Conservation (phyloP, 2,797 vertebrate species). For the Yasuhikotakia modesta region DNA sequence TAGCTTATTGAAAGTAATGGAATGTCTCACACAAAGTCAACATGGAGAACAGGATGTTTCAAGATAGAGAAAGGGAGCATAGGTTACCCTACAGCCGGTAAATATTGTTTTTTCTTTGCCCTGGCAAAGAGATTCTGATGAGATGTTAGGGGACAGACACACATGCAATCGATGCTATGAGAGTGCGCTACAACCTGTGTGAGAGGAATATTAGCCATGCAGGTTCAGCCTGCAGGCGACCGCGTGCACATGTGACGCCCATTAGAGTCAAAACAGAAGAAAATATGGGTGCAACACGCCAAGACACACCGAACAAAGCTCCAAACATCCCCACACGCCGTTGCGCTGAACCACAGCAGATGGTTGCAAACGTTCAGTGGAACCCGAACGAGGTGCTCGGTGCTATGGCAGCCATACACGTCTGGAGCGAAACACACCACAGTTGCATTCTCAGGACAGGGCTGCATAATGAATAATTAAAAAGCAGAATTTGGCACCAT, state of each 20-base stretch:
- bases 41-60: conserved; percentile 36
- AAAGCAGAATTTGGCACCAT: conserved; percentile 60
- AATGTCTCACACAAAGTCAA: conserved; percentile 67
- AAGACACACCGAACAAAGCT: conserved; percentile 30
- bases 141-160: conserved; percentile 36
- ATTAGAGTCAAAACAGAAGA: conserved; percentile 40
- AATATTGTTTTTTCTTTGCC: conserved; percentile 39
- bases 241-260: background rate
- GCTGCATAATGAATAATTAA: conserved; percentile 66
- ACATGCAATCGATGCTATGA: conserved; percentile 17
- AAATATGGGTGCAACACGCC: conserved; percentile 34
- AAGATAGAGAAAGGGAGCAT: conserved; percentile 17
- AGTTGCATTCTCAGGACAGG: conserved; percentile 56
- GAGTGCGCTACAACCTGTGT: background rate
- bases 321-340: conserved; percentile 47
- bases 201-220: conserved; percentile 24
- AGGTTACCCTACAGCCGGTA: conserved; percentile 25
- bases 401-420: conserved; percentile 57
- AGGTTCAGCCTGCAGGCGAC: conserved; percentile 23
- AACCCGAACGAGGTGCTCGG: conserved; percentile 50
- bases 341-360: conserved; percentile 57
- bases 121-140: conserved; percentile 37
- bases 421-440: conserved; percentile 63
- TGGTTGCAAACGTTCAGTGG: conserved; percentile 48
- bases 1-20: conserved; percentile 56